Conservation (phyloP, 2,113 vertebrate species). For the Cololabis saira region DNA sequence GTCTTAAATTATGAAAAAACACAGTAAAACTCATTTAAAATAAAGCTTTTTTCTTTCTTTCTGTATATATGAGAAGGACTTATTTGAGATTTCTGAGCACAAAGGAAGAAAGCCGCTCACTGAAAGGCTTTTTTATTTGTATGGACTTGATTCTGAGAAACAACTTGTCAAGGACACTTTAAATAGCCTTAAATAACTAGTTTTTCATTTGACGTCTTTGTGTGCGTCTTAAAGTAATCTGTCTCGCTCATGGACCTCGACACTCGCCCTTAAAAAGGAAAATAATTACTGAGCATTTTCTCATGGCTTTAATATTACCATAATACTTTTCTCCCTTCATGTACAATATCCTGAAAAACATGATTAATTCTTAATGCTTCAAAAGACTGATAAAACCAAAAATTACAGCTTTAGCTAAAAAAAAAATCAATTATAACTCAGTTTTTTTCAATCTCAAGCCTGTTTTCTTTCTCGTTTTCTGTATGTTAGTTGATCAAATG, state of each 20-base stretch:
- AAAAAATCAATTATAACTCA: slow-evolving; percentile 18
- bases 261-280: slow-evolving; percentile 18
- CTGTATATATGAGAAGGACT: too few species aligned
- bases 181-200: slow-evolving; percentile 16
- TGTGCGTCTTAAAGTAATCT: slow-evolving; percentile 21
- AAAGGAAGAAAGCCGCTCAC: background rate
- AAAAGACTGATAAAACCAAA: slow-evolving; percentile 10
- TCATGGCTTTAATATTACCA: slow-evolving; percentile 30
- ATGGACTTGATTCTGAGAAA: background rate
- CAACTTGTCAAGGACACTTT: slow-evolving; percentile 31
- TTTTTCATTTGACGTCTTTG: slow-evolving; percentile 27
- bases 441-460: background rate
- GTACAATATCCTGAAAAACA: slow-evolving; percentile 40
- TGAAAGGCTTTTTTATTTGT: slow-evolving; percentile 48
- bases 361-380: slow-evolving; percentile 32
- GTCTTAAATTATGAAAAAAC: background rate
- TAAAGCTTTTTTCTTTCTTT: too few species aligned
- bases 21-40: too few species aligned
- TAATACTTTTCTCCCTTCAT: slow-evolving; percentile 22
- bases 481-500: slow-evolving; percentile 16
- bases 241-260: slow-evolving; percentile 16
- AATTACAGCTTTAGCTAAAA: slow-evolving; percentile 2
- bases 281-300: slow-evolving; percentile 31
- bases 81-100: too few species aligned
- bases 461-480: slow-evolving; percentile 21